These are phyloP conservation scores for Xylocopa sonorina DNA, from an alignment of 1,140 invertebrate genomes.

Conservation along the genomic window DNA sequence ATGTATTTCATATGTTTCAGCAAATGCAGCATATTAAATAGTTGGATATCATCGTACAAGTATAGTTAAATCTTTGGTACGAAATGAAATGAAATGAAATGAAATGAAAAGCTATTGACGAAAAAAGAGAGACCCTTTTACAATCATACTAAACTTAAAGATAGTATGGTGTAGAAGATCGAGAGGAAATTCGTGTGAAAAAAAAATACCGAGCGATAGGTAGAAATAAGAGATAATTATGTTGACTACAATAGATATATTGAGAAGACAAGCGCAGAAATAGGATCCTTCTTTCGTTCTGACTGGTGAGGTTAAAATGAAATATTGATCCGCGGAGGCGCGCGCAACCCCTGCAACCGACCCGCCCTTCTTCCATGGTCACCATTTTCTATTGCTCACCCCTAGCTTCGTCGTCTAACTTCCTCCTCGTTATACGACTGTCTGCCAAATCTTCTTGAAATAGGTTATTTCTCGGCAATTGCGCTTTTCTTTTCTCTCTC, in stretches of 20 bases:
- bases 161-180: no score
- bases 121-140: no score
- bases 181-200: no score
- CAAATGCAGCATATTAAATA: no score
- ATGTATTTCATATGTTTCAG: no score
- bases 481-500: accelerated
- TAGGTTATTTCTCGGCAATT: not conserved
- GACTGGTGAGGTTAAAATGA: constrained; percentile 77
- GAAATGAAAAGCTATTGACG: no score
- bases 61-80: no score
- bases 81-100: no score
- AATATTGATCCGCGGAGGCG: constrained; percentile 81
- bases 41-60: no score
- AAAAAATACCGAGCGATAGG: constrained; percentile 20
- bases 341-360: constrained; percentile 81
- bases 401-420: not conserved
- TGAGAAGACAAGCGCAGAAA: constrained; percentile 60
- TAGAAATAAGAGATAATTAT: constrained; percentile 57
- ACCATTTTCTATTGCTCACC: constrained; percentile 57
- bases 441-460: not conserved
- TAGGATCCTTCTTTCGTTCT: constrained; percentile 16
- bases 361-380: constrained; percentile 71
- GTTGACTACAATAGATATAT: constrained; percentile 13
- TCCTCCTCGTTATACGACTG: not conserved
- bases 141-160: no score